Conservation (phyloP, 2,113 vertebrate genomes). For the Aspidoscelis tigris region DNA sequence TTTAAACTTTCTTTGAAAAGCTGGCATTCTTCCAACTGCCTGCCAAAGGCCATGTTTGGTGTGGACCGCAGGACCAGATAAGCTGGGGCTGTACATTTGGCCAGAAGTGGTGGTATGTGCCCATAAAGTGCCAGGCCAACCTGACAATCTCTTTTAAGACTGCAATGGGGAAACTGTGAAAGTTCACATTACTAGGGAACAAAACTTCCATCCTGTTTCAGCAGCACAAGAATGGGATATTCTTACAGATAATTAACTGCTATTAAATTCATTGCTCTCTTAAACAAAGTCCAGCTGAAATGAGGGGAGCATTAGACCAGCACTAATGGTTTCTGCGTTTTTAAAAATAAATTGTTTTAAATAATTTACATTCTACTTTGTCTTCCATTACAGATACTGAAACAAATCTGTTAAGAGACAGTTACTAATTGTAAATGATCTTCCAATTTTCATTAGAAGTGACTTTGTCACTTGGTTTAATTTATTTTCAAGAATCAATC, state of each 20-base stretch:
- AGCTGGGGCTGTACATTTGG: too few species aligned
- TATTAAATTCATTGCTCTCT: neutral
- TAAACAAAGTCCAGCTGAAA: neutral
- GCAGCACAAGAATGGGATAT: slow-evolving; percentile 7
- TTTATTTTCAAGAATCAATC: neutral
- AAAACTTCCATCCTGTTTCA: neutral
- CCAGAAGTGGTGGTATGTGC: too few species aligned
- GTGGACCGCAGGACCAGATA: too few species aligned
- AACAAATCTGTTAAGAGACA: too few species aligned
- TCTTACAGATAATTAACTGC: neutral
- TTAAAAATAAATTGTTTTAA: neutral
- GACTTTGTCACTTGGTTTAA: neutral
- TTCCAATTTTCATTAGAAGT: neutral
- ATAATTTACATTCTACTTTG: neutral
- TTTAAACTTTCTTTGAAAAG: too few species aligned
- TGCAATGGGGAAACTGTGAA: neutral
- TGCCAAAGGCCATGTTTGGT: too few species aligned
- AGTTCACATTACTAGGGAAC: neutral
- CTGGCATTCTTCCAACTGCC: too few species aligned
- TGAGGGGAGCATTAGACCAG: neutral
- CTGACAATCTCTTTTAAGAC: too few species aligned
- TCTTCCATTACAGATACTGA: neutral
- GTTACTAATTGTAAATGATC: neutral
- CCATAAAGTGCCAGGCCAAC: too few species aligned
- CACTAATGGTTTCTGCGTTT: neutral